phyloP scores from a whole-genome alignment of 2,888 invertebrate species.

The Hymenopus coronatus region DNA sequence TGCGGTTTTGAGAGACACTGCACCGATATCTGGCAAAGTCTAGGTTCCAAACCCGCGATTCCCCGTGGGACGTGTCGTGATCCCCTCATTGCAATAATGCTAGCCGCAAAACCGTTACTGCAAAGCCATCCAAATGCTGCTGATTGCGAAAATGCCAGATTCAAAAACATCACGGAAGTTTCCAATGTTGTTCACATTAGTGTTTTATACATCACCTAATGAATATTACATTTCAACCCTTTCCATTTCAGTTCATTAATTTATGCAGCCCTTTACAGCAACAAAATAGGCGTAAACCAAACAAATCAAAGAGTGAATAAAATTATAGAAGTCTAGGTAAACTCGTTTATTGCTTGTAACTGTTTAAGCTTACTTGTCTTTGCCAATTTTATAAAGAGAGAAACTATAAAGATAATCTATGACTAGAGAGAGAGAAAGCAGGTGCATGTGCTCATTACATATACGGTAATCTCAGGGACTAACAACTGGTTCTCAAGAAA shows the following conservation, averaged over 20 bases:
- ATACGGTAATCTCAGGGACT: no score
- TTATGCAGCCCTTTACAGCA: neutral
- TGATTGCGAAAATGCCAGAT: neutral
- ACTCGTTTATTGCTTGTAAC: no score
- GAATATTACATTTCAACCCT: neutral
- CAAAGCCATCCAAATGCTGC: neutral
- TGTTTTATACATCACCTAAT: neutral
- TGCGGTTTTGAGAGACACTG: neutral
- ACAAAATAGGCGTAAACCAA: no score
- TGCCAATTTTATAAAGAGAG: no score
- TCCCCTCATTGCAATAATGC: neutral
- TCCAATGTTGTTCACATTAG: neutral
- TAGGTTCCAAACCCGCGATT: neutral
- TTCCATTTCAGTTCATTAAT: neutral
- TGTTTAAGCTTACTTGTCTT: no score
- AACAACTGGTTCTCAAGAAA: no score
- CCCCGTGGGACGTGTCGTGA: neutral
- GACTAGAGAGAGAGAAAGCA: no score
- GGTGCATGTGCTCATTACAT: no score
- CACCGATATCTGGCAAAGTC: neutral
- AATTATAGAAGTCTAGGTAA: no score
- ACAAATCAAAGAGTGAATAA: no score
- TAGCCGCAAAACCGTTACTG: neutral
- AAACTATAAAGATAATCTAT: no score
- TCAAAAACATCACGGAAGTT: neutral